These are phyloP conservation scores for Megaleporinus macrocephalus DNA, from an alignment of 2,113 vertebrate genomes.

Conservation along the genomic window DNA sequence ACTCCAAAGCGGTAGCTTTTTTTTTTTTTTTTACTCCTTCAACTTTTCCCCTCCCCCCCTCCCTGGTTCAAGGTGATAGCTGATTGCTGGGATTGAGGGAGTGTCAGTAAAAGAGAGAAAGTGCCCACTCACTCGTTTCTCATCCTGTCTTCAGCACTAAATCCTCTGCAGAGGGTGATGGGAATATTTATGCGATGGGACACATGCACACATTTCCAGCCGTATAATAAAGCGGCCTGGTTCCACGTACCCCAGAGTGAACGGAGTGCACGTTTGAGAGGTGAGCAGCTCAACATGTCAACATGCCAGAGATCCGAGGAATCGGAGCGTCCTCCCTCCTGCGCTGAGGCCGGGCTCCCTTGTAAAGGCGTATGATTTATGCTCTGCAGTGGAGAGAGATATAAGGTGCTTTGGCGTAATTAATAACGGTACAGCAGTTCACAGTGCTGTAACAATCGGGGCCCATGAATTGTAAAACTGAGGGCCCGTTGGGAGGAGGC, in stretches of 20 bases:
- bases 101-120: conserved; percentile 44
- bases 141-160: conserved; percentile 53
- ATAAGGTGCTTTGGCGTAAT: conserved; percentile 13
- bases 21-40: neutral
- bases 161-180: conserved; percentile 37
- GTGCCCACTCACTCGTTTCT: conserved; percentile 40
- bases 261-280: neutral
- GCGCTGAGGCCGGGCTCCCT: neutral
- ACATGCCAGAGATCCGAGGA: too few relatives aligned
- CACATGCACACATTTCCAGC: conserved; percentile 6
- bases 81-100: conserved; percentile 42
- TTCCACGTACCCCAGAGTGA: too few relatives aligned
- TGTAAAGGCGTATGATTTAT: neutral
- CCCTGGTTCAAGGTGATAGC: conserved; percentile 40
- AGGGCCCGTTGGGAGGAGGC: neutral
- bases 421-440: neutral
- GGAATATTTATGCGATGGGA: conserved; percentile 52
- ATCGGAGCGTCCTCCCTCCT: neutral
- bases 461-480: neutral
- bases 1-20: neutral
- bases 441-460: neutral
- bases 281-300: too few relatives aligned
- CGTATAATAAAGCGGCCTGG: neutral
- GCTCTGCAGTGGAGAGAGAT: conserved; percentile 11
- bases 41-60: neutral